Evolutionary conservation across 2,113 vertebrate genomes (phyloP), one percentile per base, ranked within the genome.

Genomic region (Brachyhypopomus occidentalis): DNA sequence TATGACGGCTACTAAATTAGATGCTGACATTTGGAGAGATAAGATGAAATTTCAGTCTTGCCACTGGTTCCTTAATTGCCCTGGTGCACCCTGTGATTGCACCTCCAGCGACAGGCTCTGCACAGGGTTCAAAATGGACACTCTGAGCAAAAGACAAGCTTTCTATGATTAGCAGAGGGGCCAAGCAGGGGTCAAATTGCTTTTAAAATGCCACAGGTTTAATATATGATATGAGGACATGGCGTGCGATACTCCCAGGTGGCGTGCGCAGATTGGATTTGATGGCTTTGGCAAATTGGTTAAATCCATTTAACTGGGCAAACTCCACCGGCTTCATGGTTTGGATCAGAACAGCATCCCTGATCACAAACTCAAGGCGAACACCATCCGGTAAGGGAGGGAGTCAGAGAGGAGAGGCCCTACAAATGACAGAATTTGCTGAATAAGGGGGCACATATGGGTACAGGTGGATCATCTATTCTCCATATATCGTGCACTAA

Each of bases 1-100:
- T 85, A 86, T 87, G 88, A 88, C 80, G 86, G 88, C 84, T 91
- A 91, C 90, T 90, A 92, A 91, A 91, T 86, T 87, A 85, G 83
- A 88, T 82, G 81, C 86, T 92, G 92, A 92, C 92, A 93, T 93
- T 93, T 93, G 87, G 87, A 89, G 83, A 89, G 91, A 92, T 90
- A 90, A 92, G 88, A 91, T 90, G 87, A 87, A 90, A 89, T 90
- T 88, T 90, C 85, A 75, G 83, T 84, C 88, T 67, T 81, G 79
- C 90, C 87, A 87, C 85, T 56, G 83, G 83, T 92, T 93, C 87
- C 87, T 89, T 91, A 91, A 92, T 91, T 93, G 88, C 83, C 81
- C 87, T 77, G 84, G 86, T 76, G 84, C 76, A 88, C 85, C 80
- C 87, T 83, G 88, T 86, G 91, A 91, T 89, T 90, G 87, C 84